Evolutionary conservation across 1,140 invertebrate species (phyloP).

Genomic region (Brachionus paranguensis): DNA sequence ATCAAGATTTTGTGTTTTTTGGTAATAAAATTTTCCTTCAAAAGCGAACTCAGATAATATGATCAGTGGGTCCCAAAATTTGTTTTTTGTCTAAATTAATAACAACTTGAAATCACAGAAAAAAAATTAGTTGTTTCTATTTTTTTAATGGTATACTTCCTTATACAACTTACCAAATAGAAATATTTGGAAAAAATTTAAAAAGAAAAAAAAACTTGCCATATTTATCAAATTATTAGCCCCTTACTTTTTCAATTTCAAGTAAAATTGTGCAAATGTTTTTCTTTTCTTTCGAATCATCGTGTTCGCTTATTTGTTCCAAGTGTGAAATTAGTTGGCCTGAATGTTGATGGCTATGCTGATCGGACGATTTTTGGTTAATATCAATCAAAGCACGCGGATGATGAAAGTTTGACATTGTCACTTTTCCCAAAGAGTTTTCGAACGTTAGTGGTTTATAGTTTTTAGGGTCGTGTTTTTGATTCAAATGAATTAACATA

Average conservation of each 20-base stretch:
- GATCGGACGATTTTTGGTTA: constrained; percentile 58
- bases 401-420: constrained; percentile 64
- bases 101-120: too few species aligned
- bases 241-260: constrained; percentile 65
- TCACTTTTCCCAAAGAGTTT: constrained; percentile 77
- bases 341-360: constrained; percentile 37
- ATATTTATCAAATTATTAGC: neutral
- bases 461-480: constrained; percentile 48
- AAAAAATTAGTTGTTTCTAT: too few species aligned
- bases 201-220: neutral
- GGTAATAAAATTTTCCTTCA: too few species aligned
- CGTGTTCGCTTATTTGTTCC: constrained; percentile 43
- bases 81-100: too few species aligned
- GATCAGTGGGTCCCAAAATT: too few species aligned
- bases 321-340: constrained; percentile 44
- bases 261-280: constrained; percentile 68
- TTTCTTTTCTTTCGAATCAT: constrained; percentile 54
- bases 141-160: too few species aligned
- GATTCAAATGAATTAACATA: constrained; percentile 50
- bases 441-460: constrained; percentile 67
- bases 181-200: neutral
- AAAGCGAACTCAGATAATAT: too few species aligned
- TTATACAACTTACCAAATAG: too few species aligned
- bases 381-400: constrained; percentile 87
- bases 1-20: too few species aligned